Base-by-base conservation (phyloP, 2,888 invertebrate genomes). In the Zygogramma bicolorata region DNA sequence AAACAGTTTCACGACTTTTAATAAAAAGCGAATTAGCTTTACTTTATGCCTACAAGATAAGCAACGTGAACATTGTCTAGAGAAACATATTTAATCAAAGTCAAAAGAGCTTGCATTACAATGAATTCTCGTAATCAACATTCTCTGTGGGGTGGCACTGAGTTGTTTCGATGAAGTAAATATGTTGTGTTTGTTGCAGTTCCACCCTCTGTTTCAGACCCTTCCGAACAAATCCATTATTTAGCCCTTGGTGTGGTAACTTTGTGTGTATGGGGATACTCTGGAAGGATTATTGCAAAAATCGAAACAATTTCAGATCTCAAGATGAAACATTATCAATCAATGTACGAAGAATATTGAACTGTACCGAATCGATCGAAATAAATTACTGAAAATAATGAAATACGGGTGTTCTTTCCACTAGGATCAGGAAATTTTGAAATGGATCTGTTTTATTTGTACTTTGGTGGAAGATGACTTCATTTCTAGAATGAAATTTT, bases 131-230 rank as follows among this genome's bases (percentile, higher is more conserved):
- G 57, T 71, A 71, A 71, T 71, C 53, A 71, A 71, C 70, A 66
- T 71, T 71, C 70, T 62, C 34, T 67, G 67, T 63, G 63, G 79
- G 76, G 75, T 79, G 70, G 74, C 60, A 49, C 49, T 22, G 74
- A 73, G 74, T 78, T 79, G 80, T 79, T 79, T 78, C 79, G 78
- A 80, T 79, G 77, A 80, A 77, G 77, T 78, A 79, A 80, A 80
- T 80, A 80, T 80, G 80, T 80, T 80, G 80, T 75, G 80, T 71
- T 71, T 70, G 65, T 66, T 68, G 46, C 66, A 68, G 71, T 72
- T 72, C 60, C 75, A 71, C 74, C 76, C 75, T 70, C 68, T 69
- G 57, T 71, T 70, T 71, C 46, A 61, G 70, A 70, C 75, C 75
- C 70, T 72, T 42, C 62, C 65, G 53, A 67, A 70, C 60, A 73